Evolutionary conservation across 2,888 invertebrate species (phyloP).

Genomic region (Eubasilissa splendida): DNA sequence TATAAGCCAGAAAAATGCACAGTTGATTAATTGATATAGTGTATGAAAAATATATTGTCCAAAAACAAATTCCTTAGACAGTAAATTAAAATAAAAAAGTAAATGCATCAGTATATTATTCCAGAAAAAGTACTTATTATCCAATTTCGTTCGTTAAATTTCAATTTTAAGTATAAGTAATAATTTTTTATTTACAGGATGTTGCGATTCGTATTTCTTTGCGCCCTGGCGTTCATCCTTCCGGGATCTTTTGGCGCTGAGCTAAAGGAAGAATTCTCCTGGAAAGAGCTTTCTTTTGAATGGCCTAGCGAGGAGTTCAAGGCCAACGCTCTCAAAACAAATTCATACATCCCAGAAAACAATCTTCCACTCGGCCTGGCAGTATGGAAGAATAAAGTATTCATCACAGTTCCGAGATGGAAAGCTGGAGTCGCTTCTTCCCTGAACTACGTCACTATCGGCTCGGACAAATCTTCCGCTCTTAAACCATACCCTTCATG

Average conservation of each 20-base stretch:
- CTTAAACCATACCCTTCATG: conserved; percentile 85
- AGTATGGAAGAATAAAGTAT: conserved; percentile 80
- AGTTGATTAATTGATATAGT: too few relatives aligned
- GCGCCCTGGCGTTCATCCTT: conserved; percentile 62
- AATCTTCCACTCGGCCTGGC: conserved; percentile 82
- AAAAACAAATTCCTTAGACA: too few relatives aligned
- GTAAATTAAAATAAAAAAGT: too few relatives aligned
- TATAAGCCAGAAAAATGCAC: too few relatives aligned
- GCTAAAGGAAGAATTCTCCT: conserved; percentile 77
- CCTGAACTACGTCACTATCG: conserved; percentile 77
- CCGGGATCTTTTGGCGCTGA: conserved; percentile 67
- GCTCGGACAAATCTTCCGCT: conserved; percentile 78
- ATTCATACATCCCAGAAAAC: conserved; percentile 76
- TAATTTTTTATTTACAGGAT: conserved; percentile 39
- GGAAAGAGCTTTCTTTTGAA: conserved; percentile 79
- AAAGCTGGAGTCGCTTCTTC: conserved; percentile 81
- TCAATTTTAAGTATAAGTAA: neutral
- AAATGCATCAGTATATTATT: too few relatives aligned
- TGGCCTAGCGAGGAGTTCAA: conserved; percentile 77
- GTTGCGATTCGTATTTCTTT: conserved; percentile 41
- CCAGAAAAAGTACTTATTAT: too few relatives aligned
- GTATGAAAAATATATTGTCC: too few relatives aligned
- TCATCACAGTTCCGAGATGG: conserved; percentile 81
- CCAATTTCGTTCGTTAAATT: too few relatives aligned
- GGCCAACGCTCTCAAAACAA: conserved; percentile 74